Conservation (phyloP, 2,888 invertebrate genomes). For the Machimus atricapillus region DNA sequence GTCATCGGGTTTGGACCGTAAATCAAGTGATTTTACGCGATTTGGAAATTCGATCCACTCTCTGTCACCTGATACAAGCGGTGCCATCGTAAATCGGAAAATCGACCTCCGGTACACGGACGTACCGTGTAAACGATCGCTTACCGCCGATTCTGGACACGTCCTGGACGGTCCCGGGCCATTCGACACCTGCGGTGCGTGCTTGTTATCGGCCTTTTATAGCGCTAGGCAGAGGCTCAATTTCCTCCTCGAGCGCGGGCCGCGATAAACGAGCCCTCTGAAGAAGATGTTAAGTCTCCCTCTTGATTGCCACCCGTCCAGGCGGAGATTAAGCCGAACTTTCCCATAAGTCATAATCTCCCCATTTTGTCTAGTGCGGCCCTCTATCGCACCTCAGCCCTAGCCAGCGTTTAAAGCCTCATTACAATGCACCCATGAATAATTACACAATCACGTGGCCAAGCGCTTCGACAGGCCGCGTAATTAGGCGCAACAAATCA, state of each 20-base stretch:
- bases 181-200: not conserved
- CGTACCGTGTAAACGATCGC: not conserved
- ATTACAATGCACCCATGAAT: slow-evolving; percentile 37
- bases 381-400: not conserved
- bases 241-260: not conserved
- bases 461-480: slow-evolving; percentile 22
- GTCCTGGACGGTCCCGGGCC: not conserved
- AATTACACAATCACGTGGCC: slow-evolving; percentile 29
- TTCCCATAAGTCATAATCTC: not conserved
- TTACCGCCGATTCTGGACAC: not conserved
- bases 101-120: not conserved
- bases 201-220: slow-evolving; percentile 12
- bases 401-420: slow-evolving; percentile 32
- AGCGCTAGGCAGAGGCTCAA: not conserved
- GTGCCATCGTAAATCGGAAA: slow-evolving; percentile 36
- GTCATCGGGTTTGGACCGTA: slow-evolving; percentile 10
- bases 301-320: not conserved
- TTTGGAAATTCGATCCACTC: slow-evolving; percentile 33
- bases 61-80: slow-evolving; percentile 13
- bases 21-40: slow-evolving; percentile 38
- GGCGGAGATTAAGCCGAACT: not conserved
- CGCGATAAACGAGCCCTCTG: not conserved
- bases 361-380: not conserved
- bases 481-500: slow-evolving; percentile 41
- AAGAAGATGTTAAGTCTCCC: not conserved